phyloP scores from a whole-genome alignment of 2,797 vertebrate species.

The Xyrichtys novacula region DNA sequence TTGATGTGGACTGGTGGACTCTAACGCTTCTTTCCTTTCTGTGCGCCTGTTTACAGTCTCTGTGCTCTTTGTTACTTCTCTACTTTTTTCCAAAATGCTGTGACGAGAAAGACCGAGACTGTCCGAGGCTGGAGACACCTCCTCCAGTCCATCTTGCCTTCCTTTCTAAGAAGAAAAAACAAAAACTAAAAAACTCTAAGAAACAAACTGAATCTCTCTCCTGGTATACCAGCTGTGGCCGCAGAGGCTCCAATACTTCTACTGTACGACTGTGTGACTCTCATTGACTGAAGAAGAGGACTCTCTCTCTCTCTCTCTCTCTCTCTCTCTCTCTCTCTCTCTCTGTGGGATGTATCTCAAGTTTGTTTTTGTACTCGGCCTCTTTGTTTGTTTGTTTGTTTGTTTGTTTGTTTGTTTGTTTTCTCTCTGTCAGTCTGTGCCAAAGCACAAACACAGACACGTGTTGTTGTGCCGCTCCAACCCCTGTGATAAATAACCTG shows the following conservation, averaged over 20 bases:
- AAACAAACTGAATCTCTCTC: constrained; percentile 56
- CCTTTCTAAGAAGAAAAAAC: constrained; percentile 69
- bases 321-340: too few species aligned
- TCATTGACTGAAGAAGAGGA: constrained; percentile 73
- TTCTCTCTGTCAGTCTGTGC: constrained; percentile 80
- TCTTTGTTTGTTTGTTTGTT: constrained; percentile 63
- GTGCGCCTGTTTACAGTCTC: constrained; percentile 77
- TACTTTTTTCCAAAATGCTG: constrained; percentile 81
- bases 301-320: too few species aligned
- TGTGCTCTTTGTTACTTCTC: constrained; percentile 77
- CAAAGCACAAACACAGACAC: constrained; percentile 84
- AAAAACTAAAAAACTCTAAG: too few species aligned
- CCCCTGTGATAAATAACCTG: constrained; percentile 74
- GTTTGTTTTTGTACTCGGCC: constrained; percentile 68
- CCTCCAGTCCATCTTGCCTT: constrained; percentile 77
- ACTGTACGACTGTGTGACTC: constrained; percentile 54
- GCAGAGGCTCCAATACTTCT: constrained; percentile 60
- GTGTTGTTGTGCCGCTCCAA: constrained; percentile 78
- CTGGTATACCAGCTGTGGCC: constrained; percentile 77
- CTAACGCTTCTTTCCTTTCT: constrained; percentile 62
- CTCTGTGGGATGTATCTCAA: constrained; percentile 78
- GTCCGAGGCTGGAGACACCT: constrained; percentile 68
- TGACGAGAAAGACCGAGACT: constrained; percentile 79
- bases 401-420: constrained; percentile 65
- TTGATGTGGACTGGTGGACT: constrained; percentile 36